A percentile compares a stretch with the other conserved stretches of the same genome.
phyloP scores from a whole-genome alignment of 1,140 invertebrate species.

The Aphaenogaster rudis region DNA sequence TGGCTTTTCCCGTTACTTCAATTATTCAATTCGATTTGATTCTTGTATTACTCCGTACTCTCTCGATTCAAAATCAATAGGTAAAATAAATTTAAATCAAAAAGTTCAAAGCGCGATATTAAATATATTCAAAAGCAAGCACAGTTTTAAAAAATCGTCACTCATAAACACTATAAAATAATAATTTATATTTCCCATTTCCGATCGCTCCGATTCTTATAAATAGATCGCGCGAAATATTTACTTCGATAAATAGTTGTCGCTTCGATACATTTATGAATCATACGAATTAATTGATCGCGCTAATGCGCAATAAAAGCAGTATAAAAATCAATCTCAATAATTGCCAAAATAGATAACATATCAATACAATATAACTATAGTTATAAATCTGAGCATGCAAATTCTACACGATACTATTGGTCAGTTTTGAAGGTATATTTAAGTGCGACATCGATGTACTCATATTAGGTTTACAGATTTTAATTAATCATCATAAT shows the following conservation, averaged over 20 bases:
- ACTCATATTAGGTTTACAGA: not conserved
- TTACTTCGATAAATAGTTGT: not conserved
- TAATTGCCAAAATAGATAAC: not conserved
- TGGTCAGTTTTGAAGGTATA: not conserved
- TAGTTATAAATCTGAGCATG: not conserved
- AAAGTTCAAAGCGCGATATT: conserved; percentile 1
- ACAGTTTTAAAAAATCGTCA: not conserved
- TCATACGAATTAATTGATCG: not conserved
- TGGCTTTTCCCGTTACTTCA: not conserved
- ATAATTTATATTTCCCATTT: not conserved
- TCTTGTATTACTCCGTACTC: not conserved
- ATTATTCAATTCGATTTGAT: not conserved
- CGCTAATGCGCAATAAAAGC: not conserved
- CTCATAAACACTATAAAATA: not conserved
- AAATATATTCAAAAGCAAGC: not conserved
- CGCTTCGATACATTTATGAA: not conserved
- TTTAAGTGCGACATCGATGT: not conserved
- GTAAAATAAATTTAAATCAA: not conserved
- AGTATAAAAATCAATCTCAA: not conserved
- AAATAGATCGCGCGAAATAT: not conserved
- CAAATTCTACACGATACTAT: not conserved
- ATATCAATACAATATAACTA: not conserved
- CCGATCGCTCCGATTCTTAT: not conserved
- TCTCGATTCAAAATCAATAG: not conserved
- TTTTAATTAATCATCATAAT: not conserved